Evolutionary conservation across 2,113 vertebrate genomes (phyloP), one percentile per base, ranked within the genome.

Genomic region (Galemys pyrenaicus): DNA sequence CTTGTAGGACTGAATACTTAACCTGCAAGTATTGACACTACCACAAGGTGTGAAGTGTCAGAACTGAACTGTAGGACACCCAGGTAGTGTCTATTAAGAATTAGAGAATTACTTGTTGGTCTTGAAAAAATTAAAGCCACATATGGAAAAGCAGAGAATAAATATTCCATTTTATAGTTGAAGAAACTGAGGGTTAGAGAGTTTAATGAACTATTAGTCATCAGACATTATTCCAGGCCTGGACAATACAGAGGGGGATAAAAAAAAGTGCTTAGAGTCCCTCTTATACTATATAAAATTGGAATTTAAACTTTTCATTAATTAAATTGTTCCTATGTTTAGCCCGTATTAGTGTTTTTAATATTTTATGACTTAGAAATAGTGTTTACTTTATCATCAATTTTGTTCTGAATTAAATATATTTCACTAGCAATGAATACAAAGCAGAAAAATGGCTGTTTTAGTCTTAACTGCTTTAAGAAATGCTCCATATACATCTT

Each of bases 301-400:
- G 11, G 91, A 71, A 86, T 79, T 89, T 79, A 67, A 91, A 81
- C 2, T 37, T 93, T 85, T 92, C 49, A 87, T 75, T 94, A 39
- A 87, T 75, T 94, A 46, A 65, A 44, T 49, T 5, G 70, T 93
- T 91, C 39, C 51, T 67, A 77, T 74, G 68, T 70, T 89, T 82
- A 64, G 32, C 81, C 39, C 85, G 20, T 19, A 80, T 84, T 85
- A n/a, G 32, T 78, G 20, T 9, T 91, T 95, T 81, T 46, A 88
- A 26, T 71, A 71, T 37, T 89, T 95, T 83, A 80, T 93, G 49
- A 89, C 37, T 91, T 86, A 49, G 10, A 94, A 94, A 93, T 82
- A 11, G 77, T 10, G 22, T 78, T 91, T 80, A 75, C 22, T 70
- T 87, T 78, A 58, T 73, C 49, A 90, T 54, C 46, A 92, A 56